Evolutionary conservation across 2,888 invertebrate genomes (phyloP), one percentile per base, ranked within the genome.

Genomic region (Papilio elwesi): DNA sequence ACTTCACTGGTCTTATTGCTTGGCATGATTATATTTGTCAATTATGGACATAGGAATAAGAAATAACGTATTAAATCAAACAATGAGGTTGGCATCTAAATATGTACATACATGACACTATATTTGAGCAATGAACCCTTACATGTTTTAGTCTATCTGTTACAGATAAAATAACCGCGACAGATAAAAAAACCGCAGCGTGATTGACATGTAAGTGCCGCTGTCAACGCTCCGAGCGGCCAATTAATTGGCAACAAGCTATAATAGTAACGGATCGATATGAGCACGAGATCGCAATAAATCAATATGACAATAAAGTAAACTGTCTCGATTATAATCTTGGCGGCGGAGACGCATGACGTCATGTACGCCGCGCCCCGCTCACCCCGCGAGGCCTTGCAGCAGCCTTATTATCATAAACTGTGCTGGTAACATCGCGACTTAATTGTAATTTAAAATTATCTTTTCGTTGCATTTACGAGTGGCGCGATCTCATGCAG

Each of bases 241-340:
- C 87, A 88, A 90, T 90, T 90, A 88, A 87, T 86, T 84, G 85
- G 78, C 63, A 68, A 68, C 81, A 82, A 82, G 82, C 82, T 82
- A 81, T 86, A 88, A 85, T 82, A 84, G 86, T 80, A 84, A 82
- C 83, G 83, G 78, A 77, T 81, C 79, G 78, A 76, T 79, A 83
- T 84, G 73, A 62, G 74, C 53, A 57, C 43, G 76, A 74, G 65
- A 82, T 80, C 79, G 80, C 81, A 82, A 85, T 91, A 90, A 90
- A 92, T 91, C 92, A 91, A 91, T 90, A 88, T 83, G 85, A 87
- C 85, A 87, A 87, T 91, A 87, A 90, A 89, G 89, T 91, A 90
- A 90, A 90, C 90, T 88, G 89, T 85, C 82, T 84, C 85, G 92
- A 91, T 90, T 89, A 90, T 88, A 81, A 90, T 91, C 90, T 87